Conservation (phyloP, 2,888 invertebrate genomes). For the Megalurothrips usitatus region DNA sequence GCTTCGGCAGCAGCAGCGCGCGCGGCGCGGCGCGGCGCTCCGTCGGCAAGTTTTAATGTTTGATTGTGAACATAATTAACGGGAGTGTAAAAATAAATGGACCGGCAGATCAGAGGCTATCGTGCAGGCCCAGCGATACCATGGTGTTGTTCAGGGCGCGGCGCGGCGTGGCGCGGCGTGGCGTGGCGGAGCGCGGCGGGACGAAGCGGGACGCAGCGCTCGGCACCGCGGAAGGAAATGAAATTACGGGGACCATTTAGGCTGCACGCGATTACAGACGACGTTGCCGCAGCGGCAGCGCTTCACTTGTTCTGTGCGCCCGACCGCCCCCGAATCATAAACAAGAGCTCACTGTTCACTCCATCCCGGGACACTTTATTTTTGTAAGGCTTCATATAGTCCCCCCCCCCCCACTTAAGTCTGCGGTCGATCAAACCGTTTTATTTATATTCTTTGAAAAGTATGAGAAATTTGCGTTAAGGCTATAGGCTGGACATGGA, state of each 20-base stretch:
- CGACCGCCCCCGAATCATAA: too few relatives aligned
- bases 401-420: too few relatives aligned
- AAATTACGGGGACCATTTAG: too few relatives aligned
- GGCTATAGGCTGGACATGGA: too few relatives aligned
- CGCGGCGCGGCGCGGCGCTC: too few relatives aligned
- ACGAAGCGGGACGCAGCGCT: not conserved
- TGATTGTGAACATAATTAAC: constrained; percentile 14
- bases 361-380: too few relatives aligned
- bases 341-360: too few relatives aligned
- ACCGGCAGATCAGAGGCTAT: not conserved
- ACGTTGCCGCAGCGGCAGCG: not conserved
- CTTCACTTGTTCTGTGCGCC: not conserved
- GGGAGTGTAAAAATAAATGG: constrained; percentile 20
- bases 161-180: not conserved
- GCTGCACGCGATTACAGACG: not conserved
- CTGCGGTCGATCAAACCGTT: too few relatives aligned
- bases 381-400: too few relatives aligned
- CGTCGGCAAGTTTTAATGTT: not conserved
- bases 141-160: not conserved
- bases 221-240: not conserved
- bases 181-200: too few relatives aligned
- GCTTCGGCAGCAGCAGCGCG: not conserved
- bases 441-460: too few relatives aligned
- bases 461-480: too few relatives aligned
- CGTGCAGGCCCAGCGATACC: not conserved